Evolutionary conservation across 2,797 vertebrate genomes (phyloP).

Genomic region (Lophura swinhoii): DNA sequence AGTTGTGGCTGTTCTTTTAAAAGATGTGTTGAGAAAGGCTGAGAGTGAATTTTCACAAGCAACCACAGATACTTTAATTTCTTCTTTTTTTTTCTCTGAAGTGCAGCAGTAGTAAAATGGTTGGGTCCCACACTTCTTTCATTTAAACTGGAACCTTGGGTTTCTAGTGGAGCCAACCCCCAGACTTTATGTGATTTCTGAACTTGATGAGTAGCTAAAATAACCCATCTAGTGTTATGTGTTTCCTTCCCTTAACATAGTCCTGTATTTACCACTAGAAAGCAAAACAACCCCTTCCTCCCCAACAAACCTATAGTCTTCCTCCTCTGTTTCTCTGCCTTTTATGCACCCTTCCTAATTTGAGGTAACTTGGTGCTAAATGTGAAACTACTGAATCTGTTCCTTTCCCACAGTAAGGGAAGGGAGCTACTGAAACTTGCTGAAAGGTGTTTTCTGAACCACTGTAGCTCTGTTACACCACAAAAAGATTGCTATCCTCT

Average conservation of each 20-base stretch:
- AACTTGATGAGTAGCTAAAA: neutral
- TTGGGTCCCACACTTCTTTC: neutral
- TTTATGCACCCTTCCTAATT: neutral
- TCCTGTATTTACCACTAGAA: neutral
- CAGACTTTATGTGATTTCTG: neutral
- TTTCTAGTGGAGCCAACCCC: neutral
- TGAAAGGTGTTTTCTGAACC: no score
- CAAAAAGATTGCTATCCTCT: neutral
- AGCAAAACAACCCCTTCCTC: no score
- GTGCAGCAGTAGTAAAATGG: neutral
- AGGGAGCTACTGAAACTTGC: neutral
- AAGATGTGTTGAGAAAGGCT: neutral
- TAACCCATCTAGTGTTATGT: neutral
- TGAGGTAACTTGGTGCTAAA: neutral
- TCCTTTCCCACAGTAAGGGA: neutral
- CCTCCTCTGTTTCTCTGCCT: neutral
- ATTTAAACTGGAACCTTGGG: neutral
- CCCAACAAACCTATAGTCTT: neutral
- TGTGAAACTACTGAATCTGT: neutral
- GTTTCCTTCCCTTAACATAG: neutral
- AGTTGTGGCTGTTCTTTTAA: slow-evolving; percentile 59
- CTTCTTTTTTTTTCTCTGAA: neutral
- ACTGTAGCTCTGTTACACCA: no score
- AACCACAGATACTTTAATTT: neutral
- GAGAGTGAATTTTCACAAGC: slow-evolving; percentile 18